Percentiles rank a stretch among this genome's conserved stretches.
phyloP scores from a whole-genome alignment of 2,888 invertebrate genomes.

The Octonoba sinensis region DNA sequence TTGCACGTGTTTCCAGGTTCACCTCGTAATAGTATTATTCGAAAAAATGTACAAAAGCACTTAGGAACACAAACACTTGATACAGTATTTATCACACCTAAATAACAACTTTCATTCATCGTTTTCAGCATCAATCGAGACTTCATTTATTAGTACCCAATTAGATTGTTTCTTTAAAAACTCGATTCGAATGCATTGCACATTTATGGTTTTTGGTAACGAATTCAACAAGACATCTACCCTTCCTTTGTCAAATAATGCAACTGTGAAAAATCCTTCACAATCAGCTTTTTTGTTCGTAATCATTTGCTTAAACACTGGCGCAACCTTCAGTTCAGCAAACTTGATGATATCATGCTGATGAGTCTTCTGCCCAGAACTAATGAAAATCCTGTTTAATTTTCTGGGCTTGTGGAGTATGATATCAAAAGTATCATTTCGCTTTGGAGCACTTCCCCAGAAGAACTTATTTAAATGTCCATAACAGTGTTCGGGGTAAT shows the following conservation, averaged over 20 bases:
- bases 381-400: constrained; percentile 68
- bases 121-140: constrained; percentile 68
- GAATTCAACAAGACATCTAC: constrained; percentile 67
- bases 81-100: too few species aligned
- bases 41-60: too few species aligned
- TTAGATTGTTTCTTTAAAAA: constrained; percentile 69
- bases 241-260: constrained; percentile 68
- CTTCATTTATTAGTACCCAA: constrained; percentile 71
- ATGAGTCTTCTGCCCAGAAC: constrained; percentile 69
- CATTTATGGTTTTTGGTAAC: constrained; percentile 66
- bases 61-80: too few species aligned
- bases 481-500: constrained; percentile 70
- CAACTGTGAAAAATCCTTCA: constrained; percentile 66
- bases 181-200: constrained; percentile 70
- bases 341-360: constrained; percentile 68
- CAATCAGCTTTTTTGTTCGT: constrained; percentile 66
- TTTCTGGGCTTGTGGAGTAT: constrained; percentile 68
- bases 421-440: constrained; percentile 69
- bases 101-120: too few species aligned
- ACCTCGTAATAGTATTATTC: too few species aligned
- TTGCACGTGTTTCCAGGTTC: too few species aligned
- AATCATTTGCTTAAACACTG: constrained; percentile 63
- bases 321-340: constrained; percentile 68
- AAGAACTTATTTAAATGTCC: constrained; percentile 70
- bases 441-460: constrained; percentile 70